Conservation (phyloP, 64 coral and sea anemone genomes). For the Catalaphyllia jardinei region DNA sequence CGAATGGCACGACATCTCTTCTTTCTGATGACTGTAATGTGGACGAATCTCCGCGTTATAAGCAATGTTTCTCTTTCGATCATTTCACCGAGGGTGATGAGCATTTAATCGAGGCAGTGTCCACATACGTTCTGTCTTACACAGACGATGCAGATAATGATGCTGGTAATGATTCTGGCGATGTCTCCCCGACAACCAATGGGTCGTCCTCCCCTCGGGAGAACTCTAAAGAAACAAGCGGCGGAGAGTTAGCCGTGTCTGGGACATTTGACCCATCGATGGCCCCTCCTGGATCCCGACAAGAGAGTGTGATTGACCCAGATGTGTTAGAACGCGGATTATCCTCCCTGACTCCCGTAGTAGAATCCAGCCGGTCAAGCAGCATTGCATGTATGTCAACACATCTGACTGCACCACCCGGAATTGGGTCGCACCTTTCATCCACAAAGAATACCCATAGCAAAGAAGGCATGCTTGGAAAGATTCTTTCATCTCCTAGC, state of each 20-base stretch:
- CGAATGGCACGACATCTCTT: background rate
- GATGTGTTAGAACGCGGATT: background rate
- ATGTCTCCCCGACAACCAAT: background rate
- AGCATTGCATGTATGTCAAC: background rate
- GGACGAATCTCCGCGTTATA: background rate
- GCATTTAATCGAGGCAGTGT: background rate
- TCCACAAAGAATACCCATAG: background rate
- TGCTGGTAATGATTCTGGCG: too few species aligned
- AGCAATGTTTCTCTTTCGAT: background rate
- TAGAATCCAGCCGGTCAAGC: background rate
- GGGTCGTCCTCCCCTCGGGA: background rate
- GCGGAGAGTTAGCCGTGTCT: background rate
- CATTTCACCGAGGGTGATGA: background rate
- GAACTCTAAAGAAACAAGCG: slow-evolving; percentile 12
- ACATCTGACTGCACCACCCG: background rate
- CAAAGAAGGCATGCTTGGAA: slow-evolving; percentile 2
- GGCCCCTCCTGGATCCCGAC: background rate
- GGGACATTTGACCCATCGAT: background rate
- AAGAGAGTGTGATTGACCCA: background rate
- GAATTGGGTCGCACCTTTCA: background rate
- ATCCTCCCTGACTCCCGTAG: background rate
- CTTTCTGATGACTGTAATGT: background rate
- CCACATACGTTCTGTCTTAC: slow-evolving; percentile 23
- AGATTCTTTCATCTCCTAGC: background rate
- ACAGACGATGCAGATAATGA: background rate